Evolutionary conservation across 2,797 vertebrate genomes (phyloP), one percentile per base, ranked within the genome.

Genomic region (Tokudaia muenninki): DNA sequence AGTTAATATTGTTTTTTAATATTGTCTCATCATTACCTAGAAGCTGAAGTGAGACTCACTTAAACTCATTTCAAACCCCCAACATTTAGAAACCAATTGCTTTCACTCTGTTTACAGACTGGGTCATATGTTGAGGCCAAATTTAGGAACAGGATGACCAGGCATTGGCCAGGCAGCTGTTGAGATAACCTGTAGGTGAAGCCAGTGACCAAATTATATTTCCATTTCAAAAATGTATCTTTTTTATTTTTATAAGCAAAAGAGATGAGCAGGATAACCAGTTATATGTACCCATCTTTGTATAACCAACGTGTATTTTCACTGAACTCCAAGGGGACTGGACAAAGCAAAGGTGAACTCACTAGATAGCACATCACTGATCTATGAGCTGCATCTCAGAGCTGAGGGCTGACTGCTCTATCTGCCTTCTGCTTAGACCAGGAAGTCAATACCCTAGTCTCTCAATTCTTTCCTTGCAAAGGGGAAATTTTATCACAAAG

Each of bases 1-100:
- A 96, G 95, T 98, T 93, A 90, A 97, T 94, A 95, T 96, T 97
- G 90, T 55, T 98, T 97, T 74, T 97, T 97, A 93, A 93, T 67
- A 90, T 84, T 65, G 75, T 81, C 91, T 59, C 70, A 87, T 95
- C 90, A 82, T 92, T 96, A 96, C 91, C 67, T 94, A 87, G 97
- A 92, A 87, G 95, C 50, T 70, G 92, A 93, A 92, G 90, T 88
- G 70, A 97, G 80, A 94, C 34, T 92, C 24, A 44, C 6, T 74
- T 78, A 88, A 96, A 97, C 65, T 87, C 92, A 95, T 96, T 94
- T 90, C 91, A 84, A 98, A 98, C 72, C 52, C 21, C 83, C 91
- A 41, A 89, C 90, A 97, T 94, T 92, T 55, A 79, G 92, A 91
- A 97, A 94, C 19, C 0, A 10, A 70, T 47, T 80, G 31, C 83